Evolutionary conservation across 1,140 invertebrate genomes (phyloP).

Genomic region (Cepaea nemoralis): DNA sequence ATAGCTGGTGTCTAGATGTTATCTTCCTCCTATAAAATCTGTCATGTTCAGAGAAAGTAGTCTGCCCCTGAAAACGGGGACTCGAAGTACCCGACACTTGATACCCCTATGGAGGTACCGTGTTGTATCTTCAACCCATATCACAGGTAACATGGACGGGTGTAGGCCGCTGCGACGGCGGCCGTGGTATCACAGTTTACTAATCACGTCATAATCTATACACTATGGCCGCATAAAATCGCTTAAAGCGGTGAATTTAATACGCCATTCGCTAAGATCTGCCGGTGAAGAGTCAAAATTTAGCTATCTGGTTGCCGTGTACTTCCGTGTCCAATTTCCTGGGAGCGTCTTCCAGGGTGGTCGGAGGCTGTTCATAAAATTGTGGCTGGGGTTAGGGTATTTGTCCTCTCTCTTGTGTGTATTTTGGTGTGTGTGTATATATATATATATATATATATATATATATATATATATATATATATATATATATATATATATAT

Average conservation of each 20-base stretch:
- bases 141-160: neutral
- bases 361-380: too few relatives aligned
- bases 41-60: neutral
- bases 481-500: too few relatives aligned
- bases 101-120: neutral
- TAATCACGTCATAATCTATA: constrained; percentile 16
- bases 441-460: too few relatives aligned
- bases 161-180: neutral
- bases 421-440: too few relatives aligned
- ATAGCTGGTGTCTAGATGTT: neutral
- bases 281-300: neutral
- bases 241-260: neutral
- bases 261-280: neutral
- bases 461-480: too few relatives aligned
- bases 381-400: too few relatives aligned
- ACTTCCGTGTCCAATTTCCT: neutral
- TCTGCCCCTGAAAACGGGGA: neutral
- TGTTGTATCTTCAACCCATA: neutral
- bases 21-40: neutral
- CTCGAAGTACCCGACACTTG: neutral
- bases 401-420: too few relatives aligned
- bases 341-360: neutral
- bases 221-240: neutral
- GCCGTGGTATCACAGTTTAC: neutral
- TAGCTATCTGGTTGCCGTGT: neutral